Conservation (phyloP, 2,797 vertebrate genomes). For the Manis pentadactyla region DNA sequence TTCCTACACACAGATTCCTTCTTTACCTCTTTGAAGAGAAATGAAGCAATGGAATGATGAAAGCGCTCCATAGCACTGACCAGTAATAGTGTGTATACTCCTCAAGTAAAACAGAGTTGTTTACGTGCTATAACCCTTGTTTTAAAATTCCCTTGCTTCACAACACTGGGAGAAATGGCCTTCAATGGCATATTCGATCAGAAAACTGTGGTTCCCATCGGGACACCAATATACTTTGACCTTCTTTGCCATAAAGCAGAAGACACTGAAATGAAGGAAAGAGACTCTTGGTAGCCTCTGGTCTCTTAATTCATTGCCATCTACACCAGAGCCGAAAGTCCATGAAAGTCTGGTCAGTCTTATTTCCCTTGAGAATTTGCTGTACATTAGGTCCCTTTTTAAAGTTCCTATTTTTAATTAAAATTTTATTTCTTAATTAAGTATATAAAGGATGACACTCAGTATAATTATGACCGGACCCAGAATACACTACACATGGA, state of each 20-base stretch:
- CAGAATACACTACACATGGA: neutral
- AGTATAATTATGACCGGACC: constrained; percentile 16
- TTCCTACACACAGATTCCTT: constrained; percentile 19
- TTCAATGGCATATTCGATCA: neutral
- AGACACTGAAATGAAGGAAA: neutral
- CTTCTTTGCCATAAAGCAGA: constrained; percentile 16
- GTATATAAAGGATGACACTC: neutral
- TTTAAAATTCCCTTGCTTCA: neutral
- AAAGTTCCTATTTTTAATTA: constrained; percentile 64
- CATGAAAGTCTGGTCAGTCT: constrained; percentile 8
- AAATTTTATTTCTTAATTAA: constrained; percentile 64
- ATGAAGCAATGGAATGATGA: neutral
- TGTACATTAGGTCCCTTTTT: constrained; percentile 34
- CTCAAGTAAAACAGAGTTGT: neutral
- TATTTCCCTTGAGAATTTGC: constrained; percentile 60
- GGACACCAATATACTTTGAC: neutral
- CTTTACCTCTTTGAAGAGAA: constrained; percentile 49
- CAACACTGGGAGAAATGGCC: neutral
- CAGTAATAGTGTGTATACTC: fast-evolving
- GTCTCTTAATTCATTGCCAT: constrained; percentile 41
- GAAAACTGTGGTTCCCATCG: neutral
- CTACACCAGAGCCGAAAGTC: constrained; percentile 12
- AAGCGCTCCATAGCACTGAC: neutral
- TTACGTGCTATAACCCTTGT: neutral
- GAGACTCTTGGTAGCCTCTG: neutral